A percentile compares a stretch with the other conserved stretches of the same genome.
Conservation (phyloP, 2,113 vertebrate genomes). For the Chionodraco myersi region DNA sequence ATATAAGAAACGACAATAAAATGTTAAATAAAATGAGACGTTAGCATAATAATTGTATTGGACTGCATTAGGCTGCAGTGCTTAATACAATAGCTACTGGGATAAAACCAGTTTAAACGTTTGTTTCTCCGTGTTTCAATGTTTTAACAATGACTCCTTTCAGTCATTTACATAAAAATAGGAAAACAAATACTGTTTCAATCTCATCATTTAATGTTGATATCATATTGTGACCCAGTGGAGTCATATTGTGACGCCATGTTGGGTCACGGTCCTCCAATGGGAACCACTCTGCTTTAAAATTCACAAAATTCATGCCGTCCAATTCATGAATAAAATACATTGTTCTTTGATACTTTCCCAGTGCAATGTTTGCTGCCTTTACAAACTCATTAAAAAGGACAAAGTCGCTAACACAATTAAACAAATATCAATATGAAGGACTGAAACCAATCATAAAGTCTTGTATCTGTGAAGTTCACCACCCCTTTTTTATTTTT, state of each 20-base stretch:
- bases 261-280: neutral
- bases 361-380: no score
- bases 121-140: neutral
- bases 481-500: slow-evolving; percentile 24
- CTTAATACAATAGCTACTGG: neutral
- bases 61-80: neutral
- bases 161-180: no score
- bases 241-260: no score
- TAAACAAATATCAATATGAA: neutral
- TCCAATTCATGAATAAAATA: neutral
- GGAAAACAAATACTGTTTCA: no score
- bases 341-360: neutral
- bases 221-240: neutral
- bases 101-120: no score
- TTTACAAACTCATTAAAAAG: neutral
- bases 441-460: neutral
- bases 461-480: slow-evolving; percentile 15
- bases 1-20: no score
- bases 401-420: neutral
- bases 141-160: neutral
- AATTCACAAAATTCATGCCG: neutral
- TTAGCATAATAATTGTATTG: neutral
- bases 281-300: neutral
- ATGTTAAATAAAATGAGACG: neutral
- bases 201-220: no score